These are phyloP conservation scores for Thunnus maccoyii DNA, from an alignment of 2,113 vertebrate genomes.

Conservation along the genomic window DNA sequence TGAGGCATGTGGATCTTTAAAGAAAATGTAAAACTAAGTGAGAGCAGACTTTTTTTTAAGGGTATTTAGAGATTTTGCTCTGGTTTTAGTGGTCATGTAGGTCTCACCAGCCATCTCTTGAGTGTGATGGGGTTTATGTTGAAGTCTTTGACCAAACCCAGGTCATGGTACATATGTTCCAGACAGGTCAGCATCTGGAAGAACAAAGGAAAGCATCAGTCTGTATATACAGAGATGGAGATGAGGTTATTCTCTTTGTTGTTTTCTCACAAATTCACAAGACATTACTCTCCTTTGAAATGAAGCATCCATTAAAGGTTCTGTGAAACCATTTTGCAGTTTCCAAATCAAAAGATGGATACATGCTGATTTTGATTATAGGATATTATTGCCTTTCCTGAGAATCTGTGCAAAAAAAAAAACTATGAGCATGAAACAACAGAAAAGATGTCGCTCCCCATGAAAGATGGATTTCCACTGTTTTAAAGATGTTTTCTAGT, in stretches of 20 bases:
- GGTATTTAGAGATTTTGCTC: background rate
- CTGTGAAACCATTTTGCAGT: background rate
- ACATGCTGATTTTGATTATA: background rate
- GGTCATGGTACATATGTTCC: slow-evolving; percentile 96
- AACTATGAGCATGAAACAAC: no score
- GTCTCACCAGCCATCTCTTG: slow-evolving; percentile 93
- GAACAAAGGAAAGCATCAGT: background rate
- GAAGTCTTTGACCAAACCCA: slow-evolving; percentile 92
- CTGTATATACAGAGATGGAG: background rate
- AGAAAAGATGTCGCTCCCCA: background rate
- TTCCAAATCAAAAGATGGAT: background rate
- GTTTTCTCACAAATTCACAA: no score
- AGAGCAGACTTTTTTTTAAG: background rate
- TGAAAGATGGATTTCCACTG: background rate
- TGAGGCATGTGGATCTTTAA: background rate
- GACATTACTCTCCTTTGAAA: background rate
- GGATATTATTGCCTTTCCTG: no score
- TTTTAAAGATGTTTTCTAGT: no score
- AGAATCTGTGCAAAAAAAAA: no score
- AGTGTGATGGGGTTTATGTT: slow-evolving; percentile 93
- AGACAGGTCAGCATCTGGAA: slow-evolving; percentile 95
- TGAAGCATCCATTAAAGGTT: no score
- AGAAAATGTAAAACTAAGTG: background rate
- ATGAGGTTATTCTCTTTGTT: no score
- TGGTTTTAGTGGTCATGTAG: background rate